A percentile compares a stretch with the other conserved stretches of the same genome.
phyloP scores from a whole-genome alignment of 2,113 vertebrate species.

The Recurvirostra avosetta region DNA sequence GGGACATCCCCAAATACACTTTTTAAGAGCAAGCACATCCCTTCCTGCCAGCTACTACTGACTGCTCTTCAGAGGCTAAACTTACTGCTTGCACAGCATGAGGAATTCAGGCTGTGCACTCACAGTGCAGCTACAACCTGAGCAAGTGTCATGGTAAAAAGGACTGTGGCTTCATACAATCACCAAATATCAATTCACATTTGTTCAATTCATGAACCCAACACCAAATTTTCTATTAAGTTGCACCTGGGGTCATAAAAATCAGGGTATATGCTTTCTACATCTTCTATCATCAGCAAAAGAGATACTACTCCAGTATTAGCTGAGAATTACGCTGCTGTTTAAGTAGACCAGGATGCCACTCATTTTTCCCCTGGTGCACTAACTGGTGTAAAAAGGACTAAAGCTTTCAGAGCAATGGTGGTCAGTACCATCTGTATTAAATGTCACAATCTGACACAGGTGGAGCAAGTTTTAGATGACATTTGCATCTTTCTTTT shows the following conservation, averaged over 20 bases:
- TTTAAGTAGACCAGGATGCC: not conserved
- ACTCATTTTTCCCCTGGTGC: not conserved
- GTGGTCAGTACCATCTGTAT: not conserved
- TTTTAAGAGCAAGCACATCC: not conserved
- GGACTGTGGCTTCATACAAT: not conserved
- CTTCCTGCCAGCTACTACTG: not conserved
- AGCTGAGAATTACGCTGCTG: not conserved
- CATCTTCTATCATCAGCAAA: not conserved
- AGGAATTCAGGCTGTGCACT: not conserved
- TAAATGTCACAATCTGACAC: not conserved
- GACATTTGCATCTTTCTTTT: not conserved
- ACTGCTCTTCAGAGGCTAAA: not conserved
- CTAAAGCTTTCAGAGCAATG: not conserved
- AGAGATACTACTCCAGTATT: not conserved
- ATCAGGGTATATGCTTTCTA: not conserved
- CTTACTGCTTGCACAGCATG: not conserved
- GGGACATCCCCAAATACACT: not conserved
- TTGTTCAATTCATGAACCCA: not conserved
- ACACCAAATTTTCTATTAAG: not conserved
- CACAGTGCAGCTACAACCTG: not conserved
- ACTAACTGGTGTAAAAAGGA: too few relatives aligned
- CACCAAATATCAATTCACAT: too few relatives aligned
- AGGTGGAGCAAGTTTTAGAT: not conserved
- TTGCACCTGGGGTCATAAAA: not conserved
- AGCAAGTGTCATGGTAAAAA: accelerated